Evolutionary conservation across 2,888 invertebrate genomes (phyloP).

Genomic region (Perizoma affinitatum): DNA sequence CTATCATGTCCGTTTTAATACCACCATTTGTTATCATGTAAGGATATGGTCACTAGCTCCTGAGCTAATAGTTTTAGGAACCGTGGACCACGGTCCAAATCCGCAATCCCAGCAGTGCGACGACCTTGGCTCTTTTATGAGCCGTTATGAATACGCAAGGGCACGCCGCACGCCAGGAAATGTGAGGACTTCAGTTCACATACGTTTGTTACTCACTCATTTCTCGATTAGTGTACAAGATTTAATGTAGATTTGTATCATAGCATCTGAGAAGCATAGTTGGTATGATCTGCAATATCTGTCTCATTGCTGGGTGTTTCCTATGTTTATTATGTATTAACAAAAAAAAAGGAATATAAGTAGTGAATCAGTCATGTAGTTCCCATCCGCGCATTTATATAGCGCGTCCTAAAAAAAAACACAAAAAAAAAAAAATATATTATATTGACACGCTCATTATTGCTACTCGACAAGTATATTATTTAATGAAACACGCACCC

Average conservation of each 20-base stretch:
- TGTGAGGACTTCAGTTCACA: slow-evolving; percentile 33
- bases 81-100: slow-evolving; percentile 49
- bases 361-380: no score
- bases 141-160: slow-evolving; percentile 71
- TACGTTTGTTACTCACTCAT: slow-evolving; percentile 30
- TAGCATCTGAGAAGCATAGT: neutral
- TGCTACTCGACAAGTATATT: no score
- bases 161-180: slow-evolving; percentile 39
- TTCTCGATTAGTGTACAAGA: slow-evolving; percentile 13
- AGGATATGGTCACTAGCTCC: neutral
- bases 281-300: no score
- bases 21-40: neutral
- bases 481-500: no score
- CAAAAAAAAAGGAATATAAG: no score
- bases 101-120: slow-evolving; percentile 77
- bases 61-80: slow-evolving; percentile 41
- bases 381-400: no score
- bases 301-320: no score
- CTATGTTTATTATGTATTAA: no score
- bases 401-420: no score
- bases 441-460: no score
- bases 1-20: no score
- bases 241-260: neutral
- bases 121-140: slow-evolving; percentile 71
- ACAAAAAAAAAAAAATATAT: no score